phyloP scores from a whole-genome alignment of 1,140 invertebrate species.

The Diplogasteroides magnus region DNA sequence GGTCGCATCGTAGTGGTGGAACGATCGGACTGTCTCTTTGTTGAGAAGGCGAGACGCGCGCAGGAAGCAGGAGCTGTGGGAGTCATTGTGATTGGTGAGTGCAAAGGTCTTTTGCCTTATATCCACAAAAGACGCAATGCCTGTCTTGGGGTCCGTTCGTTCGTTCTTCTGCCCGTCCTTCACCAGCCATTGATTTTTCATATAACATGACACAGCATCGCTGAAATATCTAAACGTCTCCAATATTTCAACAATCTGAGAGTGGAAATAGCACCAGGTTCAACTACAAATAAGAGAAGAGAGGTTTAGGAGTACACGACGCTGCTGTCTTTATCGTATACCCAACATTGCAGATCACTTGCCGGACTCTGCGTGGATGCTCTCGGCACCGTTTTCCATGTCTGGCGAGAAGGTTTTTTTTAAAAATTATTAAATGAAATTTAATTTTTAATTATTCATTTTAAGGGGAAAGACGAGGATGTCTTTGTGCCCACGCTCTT shows the following conservation, averaged over 20 bases:
- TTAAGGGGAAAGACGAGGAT: slow-evolving; percentile 15
- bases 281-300: slow-evolving; percentile 54
- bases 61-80: slow-evolving; percentile 75
- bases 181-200: too few relatives aligned
- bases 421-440: too few relatives aligned
- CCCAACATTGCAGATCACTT: slow-evolving; percentile 5
- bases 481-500: slow-evolving; percentile 16
- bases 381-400: slow-evolving; percentile 15
- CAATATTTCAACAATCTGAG: slow-evolving; percentile 74
- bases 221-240: too few relatives aligned
- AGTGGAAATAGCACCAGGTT: slow-evolving; percentile 82
- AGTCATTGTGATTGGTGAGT: slow-evolving; percentile 71
- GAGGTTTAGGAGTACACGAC: not conserved
- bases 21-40: slow-evolving; percentile 87
- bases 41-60: slow-evolving; percentile 77
- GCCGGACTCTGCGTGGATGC: not conserved
- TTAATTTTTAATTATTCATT: too few relatives aligned
- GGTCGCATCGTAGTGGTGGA: slow-evolving; percentile 77
- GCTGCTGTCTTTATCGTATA: not conserved
- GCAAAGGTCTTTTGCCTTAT: too few relatives aligned
- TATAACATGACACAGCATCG: too few relatives aligned
- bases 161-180: too few relatives aligned
- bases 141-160: too few relatives aligned
- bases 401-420: slow-evolving; percentile 17
- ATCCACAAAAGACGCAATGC: too few relatives aligned